phyloP scores from a whole-genome alignment of 1,140 invertebrate genomes.

The Drosophila bipectinata region DNA sequence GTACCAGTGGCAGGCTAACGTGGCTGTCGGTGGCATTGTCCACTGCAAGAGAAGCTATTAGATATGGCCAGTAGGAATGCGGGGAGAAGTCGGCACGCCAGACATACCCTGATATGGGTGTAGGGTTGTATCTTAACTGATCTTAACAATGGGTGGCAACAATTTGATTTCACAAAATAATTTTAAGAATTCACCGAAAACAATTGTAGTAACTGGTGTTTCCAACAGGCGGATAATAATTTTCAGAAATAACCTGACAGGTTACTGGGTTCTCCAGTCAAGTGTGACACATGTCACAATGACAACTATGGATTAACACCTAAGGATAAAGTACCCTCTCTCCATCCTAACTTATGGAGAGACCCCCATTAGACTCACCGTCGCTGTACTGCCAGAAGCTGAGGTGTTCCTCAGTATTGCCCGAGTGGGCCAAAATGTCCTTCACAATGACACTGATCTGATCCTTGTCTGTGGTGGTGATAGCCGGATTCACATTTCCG shows the following conservation, averaged over 20 bases:
- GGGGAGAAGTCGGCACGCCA: not conserved
- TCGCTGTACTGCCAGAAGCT: slow-evolving; percentile 66
- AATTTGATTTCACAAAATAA: slow-evolving; percentile 6
- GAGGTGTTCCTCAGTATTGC: slow-evolving; percentile 59
- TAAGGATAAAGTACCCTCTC: no score
- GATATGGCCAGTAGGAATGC: not conserved
- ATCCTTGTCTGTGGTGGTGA: slow-evolving; percentile 51
- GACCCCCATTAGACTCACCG: slow-evolving; percentile 39
- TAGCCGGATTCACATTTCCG: not conserved
- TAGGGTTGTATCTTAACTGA: not conserved
- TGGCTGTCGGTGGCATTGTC: slow-evolving; percentile 61
- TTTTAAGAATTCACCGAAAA: slow-evolving; percentile 3
- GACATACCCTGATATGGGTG: slow-evolving; percentile 1
- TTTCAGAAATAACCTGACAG: not conserved
- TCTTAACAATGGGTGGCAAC: not conserved
- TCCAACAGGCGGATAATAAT: not conserved
- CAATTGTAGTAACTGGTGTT: not conserved
- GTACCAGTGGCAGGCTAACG: slow-evolving; percentile 12
- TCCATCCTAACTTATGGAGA: no score
- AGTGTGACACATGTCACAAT: not conserved
- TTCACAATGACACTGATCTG: slow-evolving; percentile 73
- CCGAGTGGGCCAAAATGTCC: slow-evolving; percentile 62
- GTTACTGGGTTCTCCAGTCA: not conserved
- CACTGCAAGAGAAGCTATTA: slow-evolving; percentile 44
- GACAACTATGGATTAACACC: no score